Base-by-base conservation (phyloP, 2,797 vertebrate genomes). In the Nannoperca obscura region DNA sequence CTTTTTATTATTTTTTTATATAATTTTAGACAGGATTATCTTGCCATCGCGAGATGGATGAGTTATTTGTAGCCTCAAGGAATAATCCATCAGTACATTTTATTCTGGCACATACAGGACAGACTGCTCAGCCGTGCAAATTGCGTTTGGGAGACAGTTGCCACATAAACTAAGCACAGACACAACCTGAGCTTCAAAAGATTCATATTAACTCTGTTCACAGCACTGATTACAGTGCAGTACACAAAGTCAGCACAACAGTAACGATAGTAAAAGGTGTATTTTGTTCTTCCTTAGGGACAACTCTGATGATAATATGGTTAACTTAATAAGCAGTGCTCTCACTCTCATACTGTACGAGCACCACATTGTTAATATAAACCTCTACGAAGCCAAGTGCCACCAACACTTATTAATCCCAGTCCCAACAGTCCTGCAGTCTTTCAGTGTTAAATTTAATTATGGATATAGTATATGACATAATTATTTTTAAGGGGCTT, bases 111-210 rank as follows among this genome's bases (percentile, higher is more conserved):
- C 27, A 17, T n/a, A 69, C 59, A 79, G 66, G 79, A 66, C 52
- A 61, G 69, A 71, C 83, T 84, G 76, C 77, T 89, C 71, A 82
- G 40, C 40, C 59, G 76, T 82, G 82, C 68, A 90, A 88, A 91
- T 85, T 84, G 68, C 72, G 75, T 85, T 72, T 72, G 24, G 75
- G 60, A 81, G 64, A 77, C 24, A 80, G 69, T 74, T 71, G 72
- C 12, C 34, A 54, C 46, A 63, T 64, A 66, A 76, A 63, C 61
- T 63, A 36, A 83, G 59, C 64, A 50, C 40, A 64, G 38, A 52
- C 12, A 24, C 36, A 47, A 80, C 67, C 75, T 81, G 72, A 78
- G 59, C 71, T 55, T 7, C 38, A 59, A 49, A 36, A 61, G 24
- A 40, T 73, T 22, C 40, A 66, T 59, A 61, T 10, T n/a, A 49